Evolutionary conservation across 2,888 invertebrate species (phyloP), one percentile per base, ranked within the genome.

Genomic region (Gymnocheta viridis): DNA sequence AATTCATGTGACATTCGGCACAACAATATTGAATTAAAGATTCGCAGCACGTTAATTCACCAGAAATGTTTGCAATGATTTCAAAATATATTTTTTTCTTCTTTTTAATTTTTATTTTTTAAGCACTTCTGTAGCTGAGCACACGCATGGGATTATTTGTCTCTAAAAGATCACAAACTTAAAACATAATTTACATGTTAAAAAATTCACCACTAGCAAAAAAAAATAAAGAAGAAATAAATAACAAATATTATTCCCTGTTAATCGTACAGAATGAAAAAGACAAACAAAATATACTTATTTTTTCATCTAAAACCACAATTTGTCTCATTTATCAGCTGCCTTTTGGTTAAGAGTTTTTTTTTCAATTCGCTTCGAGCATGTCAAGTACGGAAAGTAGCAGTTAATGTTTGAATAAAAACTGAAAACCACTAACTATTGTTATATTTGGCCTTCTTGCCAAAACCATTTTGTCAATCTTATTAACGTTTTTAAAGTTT

Each of bases 241-340:
- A 4, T n/a, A 27, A 29, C 38, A 2, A 58, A 19, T 27, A 19
- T 24, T 66, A 66, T 70, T 47, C 19, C 54, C 32, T 58, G 32
- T 51, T 44, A 32, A 66, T 77, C 32, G 41, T 35, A 7, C 14
- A 38, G 62, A 51, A 69, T 32, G 64, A 74, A 69, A 47, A 49
- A 32, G 32, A 10, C 2, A 58, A 60, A 12, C 12, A 60, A 69
- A 32, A 29, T n/a, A 29, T 54, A 44, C n/a, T 70, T 58, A 19
- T 77, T 78, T 62, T 54, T 41, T 74, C 49, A 54, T 54, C 49
- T 51, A 58, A 66, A 79, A 84, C 84, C 84, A 84, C 84, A 84
- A 78, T 84, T 84, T 84, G 84, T 84, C 84, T 84, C 84, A 84
- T 84, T 84, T 84, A 84, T 81, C 84, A 84, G 84, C 84, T 84